These are phyloP conservation scores for Heterodera carotae DNA, from an alignment of 1,140 invertebrate genomes.

Conservation along the genomic window DNA sequence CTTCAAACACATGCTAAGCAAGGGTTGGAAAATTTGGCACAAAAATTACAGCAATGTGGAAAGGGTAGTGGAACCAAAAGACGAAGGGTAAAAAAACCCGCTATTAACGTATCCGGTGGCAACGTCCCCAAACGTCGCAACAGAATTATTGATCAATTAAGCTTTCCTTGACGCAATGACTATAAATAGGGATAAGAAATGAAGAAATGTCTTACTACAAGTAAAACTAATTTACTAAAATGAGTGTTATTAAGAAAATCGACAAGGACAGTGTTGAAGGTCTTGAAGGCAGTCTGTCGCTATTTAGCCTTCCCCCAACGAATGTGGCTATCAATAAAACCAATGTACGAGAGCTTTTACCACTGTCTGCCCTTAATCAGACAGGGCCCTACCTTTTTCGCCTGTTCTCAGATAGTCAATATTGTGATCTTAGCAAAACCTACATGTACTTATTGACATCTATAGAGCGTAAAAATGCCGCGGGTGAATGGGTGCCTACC, in stretches of 20 bases:
- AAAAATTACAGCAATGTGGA: slow-evolving; percentile 15
- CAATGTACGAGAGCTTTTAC: not conserved
- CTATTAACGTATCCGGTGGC: not conserved
- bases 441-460: not conserved
- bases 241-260: slow-evolving; percentile 14
- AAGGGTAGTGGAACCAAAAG: slow-evolving; percentile 11
- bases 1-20: slow-evolving; percentile 1
- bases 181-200: not conserved
- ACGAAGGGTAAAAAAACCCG: not conserved
- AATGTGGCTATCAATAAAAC: slow-evolving; percentile 17
- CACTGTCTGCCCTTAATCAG: slow-evolving; percentile 5
- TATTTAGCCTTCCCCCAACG: not conserved
- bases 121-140: not conserved
- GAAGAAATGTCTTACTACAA: no score
- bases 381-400: slow-evolving; percentile 19
- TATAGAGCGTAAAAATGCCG: slow-evolving; percentile 1
- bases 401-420: not conserved
- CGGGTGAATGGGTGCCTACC: not conserved
- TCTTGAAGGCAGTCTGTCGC: slow-evolving; percentile 6
- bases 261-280: slow-evolving; percentile 20
- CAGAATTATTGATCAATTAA: not conserved
- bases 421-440: not conserved
- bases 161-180: not conserved
- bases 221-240: not conserved
- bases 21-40: not conserved